Evolutionary conservation across 1,140 invertebrate species (phyloP).

Genomic region (Calycopis cecrops): DNA sequence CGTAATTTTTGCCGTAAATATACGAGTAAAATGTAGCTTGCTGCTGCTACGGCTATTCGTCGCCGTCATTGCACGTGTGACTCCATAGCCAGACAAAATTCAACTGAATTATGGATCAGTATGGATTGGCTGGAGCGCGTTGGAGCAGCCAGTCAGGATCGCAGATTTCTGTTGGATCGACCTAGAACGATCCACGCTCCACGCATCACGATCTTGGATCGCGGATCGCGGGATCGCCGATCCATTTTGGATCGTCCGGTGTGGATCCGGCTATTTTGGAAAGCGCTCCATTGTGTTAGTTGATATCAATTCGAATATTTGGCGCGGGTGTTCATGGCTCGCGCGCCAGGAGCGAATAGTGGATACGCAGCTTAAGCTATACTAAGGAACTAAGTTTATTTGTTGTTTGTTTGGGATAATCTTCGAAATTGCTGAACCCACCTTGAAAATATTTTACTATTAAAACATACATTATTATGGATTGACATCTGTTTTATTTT

Average conservation of each 20-base stretch:
- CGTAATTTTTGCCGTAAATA: slow-evolving; percentile 22
- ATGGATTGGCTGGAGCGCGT: slow-evolving; percentile 8
- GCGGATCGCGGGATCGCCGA: slow-evolving; percentile 21
- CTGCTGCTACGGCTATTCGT: slow-evolving; percentile 19
- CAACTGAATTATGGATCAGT: slow-evolving; percentile 16
- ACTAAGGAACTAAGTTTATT: no score
- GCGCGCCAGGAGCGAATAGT: no score
- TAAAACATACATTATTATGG: no score
- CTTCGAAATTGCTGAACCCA: no score
- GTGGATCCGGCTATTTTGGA: slow-evolving; percentile 22
- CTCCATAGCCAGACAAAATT: slow-evolving; percentile 19
- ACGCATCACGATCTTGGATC: slow-evolving; percentile 28
- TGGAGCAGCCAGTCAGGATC: slow-evolving; percentile 17
- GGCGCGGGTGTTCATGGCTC: no score
- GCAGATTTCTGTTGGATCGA: slow-evolving; percentile 25
- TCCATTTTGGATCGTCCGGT: slow-evolving; percentile 24
- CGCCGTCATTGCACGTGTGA: slow-evolving; percentile 17
- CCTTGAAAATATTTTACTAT: no score
- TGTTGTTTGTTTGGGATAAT: no score
- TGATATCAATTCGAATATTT: no score
- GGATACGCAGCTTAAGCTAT: no score
- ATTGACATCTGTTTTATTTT: no score
- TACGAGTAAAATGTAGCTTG: slow-evolving; percentile 22
- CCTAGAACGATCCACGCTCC: slow-evolving; percentile 26
- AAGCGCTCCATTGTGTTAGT: no score